Evolutionary conservation across 1,140 invertebrate species (phyloP), one percentile per base, ranked within the genome.

Genomic region (Anoplophora glabripennis): DNA sequence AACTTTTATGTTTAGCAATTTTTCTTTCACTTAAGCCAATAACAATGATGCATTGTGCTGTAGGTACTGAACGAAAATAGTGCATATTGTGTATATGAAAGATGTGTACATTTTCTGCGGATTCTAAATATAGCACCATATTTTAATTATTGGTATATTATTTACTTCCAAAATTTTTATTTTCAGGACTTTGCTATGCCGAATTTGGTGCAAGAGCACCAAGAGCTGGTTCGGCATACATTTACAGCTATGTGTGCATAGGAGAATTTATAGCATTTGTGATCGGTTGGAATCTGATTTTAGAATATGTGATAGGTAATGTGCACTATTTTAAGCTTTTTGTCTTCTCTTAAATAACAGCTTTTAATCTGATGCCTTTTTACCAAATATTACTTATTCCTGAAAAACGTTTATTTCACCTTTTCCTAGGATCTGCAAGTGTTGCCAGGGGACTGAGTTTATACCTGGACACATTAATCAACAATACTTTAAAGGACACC

Each of bases 301-400:
- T 95, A 66, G 93, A 95, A 79, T 94, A 95, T 80, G 86, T 92
- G 1, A 93, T 96, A 49, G 92, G 92, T 87, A 75, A 75, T 5
- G 5, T 5, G 5, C 21, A 28, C 45, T 89, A 33, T 34, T 37
- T 36, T 45, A n/a, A 37, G 7, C n/a, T 37, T 37, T 37, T 37
- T 37, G 36, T 37, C n/a, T 37, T 37, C n/a, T 37, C 7, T 8
- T 37, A 37, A 8, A 37, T 37, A 8, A 37, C 7, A 40, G 38
- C 14, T 5, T 28, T 28, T 28, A 28, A 28, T 28, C 21, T 17
- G 12, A 42, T 42, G 10, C 10, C 9, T 42, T 42, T 14, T 42
- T 11, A 15, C 3, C 14, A 11, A 42, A 42, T 42, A 10, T 0
- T 94, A 94, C 71, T 82, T 92, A 17, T 94, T 93, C 78, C 91